A percentile compares a stretch with the other conserved stretches of the same genome.
Evolutionary conservation across 2,888 invertebrate species (phyloP).

Genomic region (Cactoblastis cactorum): DNA sequence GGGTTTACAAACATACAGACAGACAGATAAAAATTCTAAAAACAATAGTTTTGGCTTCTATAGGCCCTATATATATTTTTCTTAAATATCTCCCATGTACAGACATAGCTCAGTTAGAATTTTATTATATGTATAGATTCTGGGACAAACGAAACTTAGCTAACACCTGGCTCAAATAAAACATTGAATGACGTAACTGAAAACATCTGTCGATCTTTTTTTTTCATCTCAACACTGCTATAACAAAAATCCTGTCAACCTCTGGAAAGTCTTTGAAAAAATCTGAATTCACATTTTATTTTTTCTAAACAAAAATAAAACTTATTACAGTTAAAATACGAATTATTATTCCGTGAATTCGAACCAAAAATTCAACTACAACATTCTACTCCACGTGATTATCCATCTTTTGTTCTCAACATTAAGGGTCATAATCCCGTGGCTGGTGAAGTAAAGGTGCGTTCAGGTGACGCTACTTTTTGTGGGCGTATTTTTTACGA

Average conservation of each 20-base stretch:
- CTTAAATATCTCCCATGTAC: no score
- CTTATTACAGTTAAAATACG: background rate
- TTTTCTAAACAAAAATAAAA: background rate
- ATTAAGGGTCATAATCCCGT: background rate
- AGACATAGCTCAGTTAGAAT: no score
- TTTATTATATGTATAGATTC: no score
- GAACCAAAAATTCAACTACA: background rate
- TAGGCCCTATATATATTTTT: no score
- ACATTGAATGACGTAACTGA: background rate
- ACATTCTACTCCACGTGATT: background rate
- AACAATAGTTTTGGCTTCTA: no score
- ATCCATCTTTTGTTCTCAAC: background rate
- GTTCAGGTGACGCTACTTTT: slow-evolving; percentile 23
- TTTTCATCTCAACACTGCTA: background rate
- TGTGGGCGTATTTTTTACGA: slow-evolving; percentile 37
- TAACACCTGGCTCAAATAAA: background rate
- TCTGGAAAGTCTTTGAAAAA: background rate
- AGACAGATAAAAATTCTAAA: no score
- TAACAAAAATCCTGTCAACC: background rate
- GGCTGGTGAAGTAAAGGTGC: background rate
- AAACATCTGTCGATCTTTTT: background rate
- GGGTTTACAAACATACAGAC: no score
- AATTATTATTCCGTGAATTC: background rate
- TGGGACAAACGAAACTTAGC: no score
- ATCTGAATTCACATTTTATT: background rate